Evolutionary conservation across 2,797 vertebrate genomes (phyloP), one percentile per base, ranked within the genome.

Genomic region (Sarcophilus harrisii): DNA sequence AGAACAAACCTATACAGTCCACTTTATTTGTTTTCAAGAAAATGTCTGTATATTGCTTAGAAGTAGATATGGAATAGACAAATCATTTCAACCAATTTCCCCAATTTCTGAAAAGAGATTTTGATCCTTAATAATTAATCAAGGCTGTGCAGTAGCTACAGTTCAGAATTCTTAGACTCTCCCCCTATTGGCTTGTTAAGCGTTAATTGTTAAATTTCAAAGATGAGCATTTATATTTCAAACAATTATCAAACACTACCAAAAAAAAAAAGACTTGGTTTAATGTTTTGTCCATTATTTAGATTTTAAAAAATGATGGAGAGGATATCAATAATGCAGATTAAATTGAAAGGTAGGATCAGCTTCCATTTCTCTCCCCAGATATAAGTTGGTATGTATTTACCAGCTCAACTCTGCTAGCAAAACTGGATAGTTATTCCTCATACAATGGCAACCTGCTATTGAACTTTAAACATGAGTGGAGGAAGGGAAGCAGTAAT

Each of bases 31-130:
- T 93, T 96, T 94, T 92, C 59, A 91, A 92, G 94, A 92, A 96
- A 96, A 94, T 93, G 92, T 93, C 38, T 87, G 21, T 93, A 95
- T 96, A 95, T 96, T 96, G 95, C 93, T n/a, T 66, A 96, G 90
- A 95, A 94, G 90, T 18, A 93, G 93, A 93, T 96, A 92, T 5
- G 60, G 62, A 96, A 95, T 95, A 94, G 91, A 95, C 95, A 95
- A 96, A 96, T 18, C 59, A 49, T 87, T 90, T 62, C 92, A 28
- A 60, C 92, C 93, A 94, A 93, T 96, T 97, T 96, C 93, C 90
- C 8, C 2, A 0, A 52, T 92, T 92, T 94, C 54, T 49, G 57
- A 57, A 73, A 96, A 27, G 21, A 4, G 3, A 9, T 45, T 87
- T 87, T 27, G 21, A 87, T 87, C 45, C 38, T 87, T 87, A 21